phyloP scores from a whole-genome alignment of 2,113 vertebrate genomes.

The Apaloderma vittatum region DNA sequence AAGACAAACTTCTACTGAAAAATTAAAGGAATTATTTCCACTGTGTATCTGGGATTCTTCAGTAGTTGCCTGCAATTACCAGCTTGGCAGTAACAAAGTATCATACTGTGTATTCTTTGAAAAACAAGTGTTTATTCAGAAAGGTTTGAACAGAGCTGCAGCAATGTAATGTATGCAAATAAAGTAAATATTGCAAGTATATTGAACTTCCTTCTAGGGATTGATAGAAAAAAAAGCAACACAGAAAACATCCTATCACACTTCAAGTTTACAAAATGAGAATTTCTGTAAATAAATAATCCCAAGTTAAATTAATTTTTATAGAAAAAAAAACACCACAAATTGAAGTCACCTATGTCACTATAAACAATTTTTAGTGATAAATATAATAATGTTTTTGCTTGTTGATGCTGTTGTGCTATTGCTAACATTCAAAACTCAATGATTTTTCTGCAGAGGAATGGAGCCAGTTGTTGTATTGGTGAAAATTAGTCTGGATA shows the following conservation, averaged over 20 bases:
- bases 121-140: not conserved
- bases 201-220: not conserved
- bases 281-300: not conserved
- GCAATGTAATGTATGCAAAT: not conserved
- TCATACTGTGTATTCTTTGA: not conserved
- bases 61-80: not conserved
- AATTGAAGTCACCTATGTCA: not conserved
- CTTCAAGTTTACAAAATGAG: not conserved
- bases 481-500: slow-evolving; percentile 9
- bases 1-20: not conserved
- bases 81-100: not conserved
- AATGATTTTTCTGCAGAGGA: not conserved
- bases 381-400: not conserved
- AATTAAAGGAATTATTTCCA: not conserved
- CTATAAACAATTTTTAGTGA: not conserved
- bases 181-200: not conserved
- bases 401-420: not conserved
- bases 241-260: not conserved
- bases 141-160: not conserved
- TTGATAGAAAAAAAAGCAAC: not conserved
- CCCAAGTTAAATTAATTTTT: not conserved
- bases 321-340: not conserved
- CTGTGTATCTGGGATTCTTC: not conserved
- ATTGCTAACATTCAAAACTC: not conserved
- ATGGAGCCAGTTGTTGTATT: not conserved